Conservation (phyloP, 2,113 vertebrate genomes). For the Xiphorhynchus elegans region DNA sequence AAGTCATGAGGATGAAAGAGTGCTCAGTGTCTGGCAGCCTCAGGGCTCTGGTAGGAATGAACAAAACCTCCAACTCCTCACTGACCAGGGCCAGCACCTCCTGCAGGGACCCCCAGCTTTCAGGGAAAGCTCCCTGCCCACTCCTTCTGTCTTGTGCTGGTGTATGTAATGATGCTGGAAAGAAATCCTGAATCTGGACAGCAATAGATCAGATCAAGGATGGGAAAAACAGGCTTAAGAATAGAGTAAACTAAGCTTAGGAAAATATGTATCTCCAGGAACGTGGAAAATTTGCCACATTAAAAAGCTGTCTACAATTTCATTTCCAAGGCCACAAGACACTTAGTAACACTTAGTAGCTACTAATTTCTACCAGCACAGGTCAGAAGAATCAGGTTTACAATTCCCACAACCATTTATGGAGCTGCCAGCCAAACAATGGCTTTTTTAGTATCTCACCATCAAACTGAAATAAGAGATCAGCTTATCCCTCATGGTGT, state of each 20-base stretch:
- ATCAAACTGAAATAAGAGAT: background rate
- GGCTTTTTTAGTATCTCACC: background rate
- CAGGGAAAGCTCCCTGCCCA: background rate
- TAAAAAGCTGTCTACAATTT: background rate
- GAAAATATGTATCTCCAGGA: background rate
- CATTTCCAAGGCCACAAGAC: background rate
- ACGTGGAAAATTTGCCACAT: background rate
- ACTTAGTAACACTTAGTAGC: background rate
- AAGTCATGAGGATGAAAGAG: background rate
- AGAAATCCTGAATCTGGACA: background rate
- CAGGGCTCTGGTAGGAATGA: background rate
- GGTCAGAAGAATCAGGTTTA: background rate
- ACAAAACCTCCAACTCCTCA: background rate
- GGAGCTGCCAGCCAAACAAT: background rate
- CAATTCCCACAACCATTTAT: background rate
- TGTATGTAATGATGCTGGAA: background rate
- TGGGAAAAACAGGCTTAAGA: background rate
- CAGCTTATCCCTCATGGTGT: background rate
- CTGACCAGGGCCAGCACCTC: accelerated
- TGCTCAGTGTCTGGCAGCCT: background rate
- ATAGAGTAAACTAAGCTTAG: background rate
- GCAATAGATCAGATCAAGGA: background rate
- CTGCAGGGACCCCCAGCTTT: background rate
- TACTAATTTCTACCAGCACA: background rate
- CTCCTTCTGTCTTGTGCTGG: background rate